phyloP scores from a whole-genome alignment of 1,140 invertebrate species.

The Drosophila grimshawi region DNA sequence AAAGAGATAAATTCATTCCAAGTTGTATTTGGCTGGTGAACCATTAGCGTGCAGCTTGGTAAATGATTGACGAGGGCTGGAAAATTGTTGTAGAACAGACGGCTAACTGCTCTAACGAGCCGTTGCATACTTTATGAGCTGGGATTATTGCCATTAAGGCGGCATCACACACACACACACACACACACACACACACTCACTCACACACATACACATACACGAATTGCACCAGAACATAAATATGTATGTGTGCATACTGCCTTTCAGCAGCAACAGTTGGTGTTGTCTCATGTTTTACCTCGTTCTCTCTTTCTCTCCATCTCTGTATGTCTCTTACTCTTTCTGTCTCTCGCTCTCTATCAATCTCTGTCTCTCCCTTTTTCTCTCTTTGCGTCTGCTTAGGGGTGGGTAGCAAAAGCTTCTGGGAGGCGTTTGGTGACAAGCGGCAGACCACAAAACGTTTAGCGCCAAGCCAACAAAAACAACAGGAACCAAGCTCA shows the following conservation, averaged over 20 bases:
- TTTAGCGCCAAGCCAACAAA: constrained; percentile 56
- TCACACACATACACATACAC: background rate
- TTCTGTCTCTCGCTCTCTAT: background rate
- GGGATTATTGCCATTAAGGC: constrained; percentile 73
- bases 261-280: constrained; percentile 61
- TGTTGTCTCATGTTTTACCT: constrained; percentile 13
- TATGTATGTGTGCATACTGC: background rate
- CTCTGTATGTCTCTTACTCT: background rate
- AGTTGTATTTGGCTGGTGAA: background rate
- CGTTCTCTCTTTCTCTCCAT: background rate
- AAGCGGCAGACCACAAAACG: constrained; percentile 58
- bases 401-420: constrained; percentile 6
- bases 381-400: background rate
- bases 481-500: constrained; percentile 28
- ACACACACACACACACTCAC: background rate
- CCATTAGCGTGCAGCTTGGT: constrained; percentile 5
- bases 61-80: constrained; percentile 40
- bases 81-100: constrained; percentile 42
- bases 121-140: constrained; percentile 70
- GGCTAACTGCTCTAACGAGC: constrained; percentile 38
- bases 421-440: constrained; percentile 6
- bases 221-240: background rate
- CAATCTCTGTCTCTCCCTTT: background rate
- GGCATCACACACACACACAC: constrained; percentile 15
- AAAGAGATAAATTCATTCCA: background rate